Percentiles rank a stretch among this genome's conserved stretches.
These are phyloP conservation scores for Tipula lateralis DNA, from an alignment of 2,888 invertebrate genomes.

Conservation along the genomic window DNA sequence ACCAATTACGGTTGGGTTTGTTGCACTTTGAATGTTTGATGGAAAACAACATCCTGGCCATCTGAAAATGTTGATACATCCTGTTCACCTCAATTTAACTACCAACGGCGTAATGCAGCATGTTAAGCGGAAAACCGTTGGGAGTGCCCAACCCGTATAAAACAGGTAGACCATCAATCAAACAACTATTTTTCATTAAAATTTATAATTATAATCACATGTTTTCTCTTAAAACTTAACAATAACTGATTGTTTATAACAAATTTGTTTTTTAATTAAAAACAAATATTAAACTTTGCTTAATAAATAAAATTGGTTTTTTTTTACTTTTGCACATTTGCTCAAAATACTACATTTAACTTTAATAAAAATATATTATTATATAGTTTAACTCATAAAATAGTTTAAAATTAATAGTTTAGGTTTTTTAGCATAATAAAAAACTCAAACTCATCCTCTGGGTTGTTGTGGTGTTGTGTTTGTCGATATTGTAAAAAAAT, in stretches of 20 bases:
- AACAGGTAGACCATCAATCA: too few species aligned
- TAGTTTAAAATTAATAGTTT: neutral
- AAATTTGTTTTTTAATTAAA: neutral
- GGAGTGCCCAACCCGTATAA: too few species aligned
- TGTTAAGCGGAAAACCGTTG: too few species aligned
- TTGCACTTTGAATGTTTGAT: too few species aligned
- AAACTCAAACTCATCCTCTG: neutral
- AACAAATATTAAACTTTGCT: neutral
- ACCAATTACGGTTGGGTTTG: too few species aligned
- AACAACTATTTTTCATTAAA: neutral
- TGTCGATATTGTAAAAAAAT: neutral
- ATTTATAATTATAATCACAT: slow-evolving; percentile 19
- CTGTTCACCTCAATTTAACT: too few species aligned
- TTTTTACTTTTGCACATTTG: neutral
- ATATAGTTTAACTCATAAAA: neutral
- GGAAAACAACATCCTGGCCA: too few species aligned
- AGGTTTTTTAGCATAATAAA: neutral
- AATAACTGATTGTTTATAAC: neutral
- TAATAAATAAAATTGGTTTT: neutral
- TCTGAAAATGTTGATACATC: too few species aligned
- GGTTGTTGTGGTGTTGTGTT: neutral
- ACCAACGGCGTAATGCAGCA: too few species aligned
- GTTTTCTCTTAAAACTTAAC: neutral
- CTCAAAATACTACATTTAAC: neutral
- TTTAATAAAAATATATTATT: neutral